Percentiles rank a stretch among this genome's conserved stretches.
phyloP scores from a whole-genome alignment of 2,888 invertebrate genomes.

The Xanthia icteritia region DNA sequence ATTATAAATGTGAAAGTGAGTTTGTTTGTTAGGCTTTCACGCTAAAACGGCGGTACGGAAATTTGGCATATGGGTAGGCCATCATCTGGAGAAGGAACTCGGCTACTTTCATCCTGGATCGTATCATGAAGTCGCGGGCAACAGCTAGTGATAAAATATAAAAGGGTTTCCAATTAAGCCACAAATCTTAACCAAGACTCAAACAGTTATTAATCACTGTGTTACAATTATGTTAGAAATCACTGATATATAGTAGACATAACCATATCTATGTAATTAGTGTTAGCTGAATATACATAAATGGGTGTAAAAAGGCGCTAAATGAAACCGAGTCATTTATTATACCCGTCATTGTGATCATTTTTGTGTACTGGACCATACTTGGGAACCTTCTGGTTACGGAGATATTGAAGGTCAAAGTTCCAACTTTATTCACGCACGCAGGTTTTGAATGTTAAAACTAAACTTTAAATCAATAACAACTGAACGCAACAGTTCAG shows the following conservation, averaged over 20 bases:
- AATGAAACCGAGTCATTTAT: not conserved
- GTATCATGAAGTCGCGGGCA: too few relatives aligned
- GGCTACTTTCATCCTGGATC: too few relatives aligned
- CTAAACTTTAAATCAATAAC: not conserved
- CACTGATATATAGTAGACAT: not conserved
- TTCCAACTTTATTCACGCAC: not conserved
- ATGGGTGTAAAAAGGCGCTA: not conserved
- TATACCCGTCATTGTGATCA: not conserved
- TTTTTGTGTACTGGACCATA: not conserved
- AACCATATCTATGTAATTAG: not conserved
- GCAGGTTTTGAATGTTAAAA: not conserved
- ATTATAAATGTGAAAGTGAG: too few relatives aligned
- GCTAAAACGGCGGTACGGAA: too few relatives aligned
- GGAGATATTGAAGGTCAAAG: not conserved
- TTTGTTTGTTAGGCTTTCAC: too few relatives aligned
- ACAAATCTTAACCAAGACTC: not conserved
- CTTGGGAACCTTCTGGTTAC: too few relatives aligned
- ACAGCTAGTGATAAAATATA: not conserved
- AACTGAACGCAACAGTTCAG: too few relatives aligned
- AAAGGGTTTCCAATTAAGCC: not conserved
- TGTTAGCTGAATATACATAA: not conserved
- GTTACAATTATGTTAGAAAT: not conserved
- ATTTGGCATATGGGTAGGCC: too few relatives aligned
- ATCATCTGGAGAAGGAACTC: too few relatives aligned
- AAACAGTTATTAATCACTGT: not conserved